phyloP scores from a whole-genome alignment of 1,140 invertebrate species.

The Dreissena polymorpha region DNA sequence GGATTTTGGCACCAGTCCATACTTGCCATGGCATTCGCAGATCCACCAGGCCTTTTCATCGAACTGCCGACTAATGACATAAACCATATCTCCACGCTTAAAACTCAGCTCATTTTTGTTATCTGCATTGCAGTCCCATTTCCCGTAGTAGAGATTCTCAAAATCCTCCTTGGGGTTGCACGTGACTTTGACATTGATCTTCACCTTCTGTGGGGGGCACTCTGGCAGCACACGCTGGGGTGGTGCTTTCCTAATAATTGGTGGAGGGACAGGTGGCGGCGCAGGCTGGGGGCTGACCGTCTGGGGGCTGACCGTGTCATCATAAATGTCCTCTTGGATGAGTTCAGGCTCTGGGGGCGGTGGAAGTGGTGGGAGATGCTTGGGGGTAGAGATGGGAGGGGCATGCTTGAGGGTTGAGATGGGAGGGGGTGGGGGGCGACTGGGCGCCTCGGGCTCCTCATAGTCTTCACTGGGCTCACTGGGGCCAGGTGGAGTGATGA shows the following conservation, averaged over 20 bases:
- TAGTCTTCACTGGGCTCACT: background rate
- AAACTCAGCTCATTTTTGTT: conserved; percentile 72
- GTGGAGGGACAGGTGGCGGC: conserved; percentile 12
- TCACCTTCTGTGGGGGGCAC: conserved; percentile 35
- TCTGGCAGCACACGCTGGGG: conserved; percentile 25
- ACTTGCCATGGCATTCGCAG: conserved; percentile 69
- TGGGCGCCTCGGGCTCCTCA: background rate
- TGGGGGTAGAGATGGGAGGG: conserved; percentile 9
- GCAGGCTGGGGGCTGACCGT: background rate
- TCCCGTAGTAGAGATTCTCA: conserved; percentile 74
- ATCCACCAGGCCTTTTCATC: conserved; percentile 76
- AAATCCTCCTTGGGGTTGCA: conserved; percentile 68
- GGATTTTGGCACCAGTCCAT: conserved; percentile 76
- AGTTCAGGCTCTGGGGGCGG: conserved; percentile 21
- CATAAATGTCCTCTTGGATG: conserved; percentile 31
- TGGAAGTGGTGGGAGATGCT: conserved; percentile 29
- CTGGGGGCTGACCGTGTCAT: conserved; percentile 48
- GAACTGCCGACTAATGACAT: conserved; percentile 73
- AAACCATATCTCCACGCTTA: conserved; percentile 73
- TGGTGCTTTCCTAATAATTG: background rate
- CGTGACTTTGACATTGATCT: conserved; percentile 47
- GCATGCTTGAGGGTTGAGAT: conserved; percentile 2
- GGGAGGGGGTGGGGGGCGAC: background rate
- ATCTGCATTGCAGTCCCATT: conserved; percentile 71
- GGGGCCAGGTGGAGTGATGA: conserved; percentile 21